phyloP scores from a whole-genome alignment of 2,888 invertebrate genomes.

The Eristalinus aeneus region DNA sequence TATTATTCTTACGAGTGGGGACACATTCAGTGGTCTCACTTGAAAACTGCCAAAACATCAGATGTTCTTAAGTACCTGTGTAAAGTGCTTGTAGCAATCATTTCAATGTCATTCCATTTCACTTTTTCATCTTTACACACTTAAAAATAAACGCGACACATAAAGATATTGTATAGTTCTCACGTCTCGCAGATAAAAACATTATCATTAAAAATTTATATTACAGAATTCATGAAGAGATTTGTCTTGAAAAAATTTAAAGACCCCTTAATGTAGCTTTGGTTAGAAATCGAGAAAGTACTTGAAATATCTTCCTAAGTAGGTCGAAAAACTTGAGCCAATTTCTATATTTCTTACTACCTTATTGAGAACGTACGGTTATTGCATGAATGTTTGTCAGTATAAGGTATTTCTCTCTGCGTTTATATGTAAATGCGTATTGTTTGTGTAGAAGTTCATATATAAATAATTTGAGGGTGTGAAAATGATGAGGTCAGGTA shows the following conservation, averaged over 20 bases:
- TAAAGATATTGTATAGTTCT: neutral
- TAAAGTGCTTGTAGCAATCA: constrained; percentile 63
- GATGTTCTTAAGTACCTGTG: constrained; percentile 62
- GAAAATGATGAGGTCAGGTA: constrained; percentile 10
- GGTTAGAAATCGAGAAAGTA: constrained; percentile 15
- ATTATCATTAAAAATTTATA: constrained; percentile 27
- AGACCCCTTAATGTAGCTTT: neutral
- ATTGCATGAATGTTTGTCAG: neutral
- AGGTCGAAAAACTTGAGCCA: constrained; percentile 25
- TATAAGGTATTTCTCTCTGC: no score
- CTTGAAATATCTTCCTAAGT: constrained; percentile 25
- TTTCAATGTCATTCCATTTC: constrained; percentile 48
- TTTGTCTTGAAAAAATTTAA: neutral
- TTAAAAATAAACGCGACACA: neutral
- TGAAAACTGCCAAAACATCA: constrained; percentile 54
- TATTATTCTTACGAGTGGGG: neutral
- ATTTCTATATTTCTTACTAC: neutral
- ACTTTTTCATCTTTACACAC: constrained; percentile 20
- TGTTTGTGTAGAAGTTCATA: constrained; percentile 20
- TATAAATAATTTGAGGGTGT: constrained; percentile 44
- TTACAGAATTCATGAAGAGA: neutral
- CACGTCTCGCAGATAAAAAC: constrained; percentile 5
- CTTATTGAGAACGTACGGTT: neutral
- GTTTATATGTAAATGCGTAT: neutral
- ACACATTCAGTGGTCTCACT: constrained; percentile 14